Conservation (phyloP, 1,140 invertebrate genomes). For the Lordiphosa mommai region DNA sequence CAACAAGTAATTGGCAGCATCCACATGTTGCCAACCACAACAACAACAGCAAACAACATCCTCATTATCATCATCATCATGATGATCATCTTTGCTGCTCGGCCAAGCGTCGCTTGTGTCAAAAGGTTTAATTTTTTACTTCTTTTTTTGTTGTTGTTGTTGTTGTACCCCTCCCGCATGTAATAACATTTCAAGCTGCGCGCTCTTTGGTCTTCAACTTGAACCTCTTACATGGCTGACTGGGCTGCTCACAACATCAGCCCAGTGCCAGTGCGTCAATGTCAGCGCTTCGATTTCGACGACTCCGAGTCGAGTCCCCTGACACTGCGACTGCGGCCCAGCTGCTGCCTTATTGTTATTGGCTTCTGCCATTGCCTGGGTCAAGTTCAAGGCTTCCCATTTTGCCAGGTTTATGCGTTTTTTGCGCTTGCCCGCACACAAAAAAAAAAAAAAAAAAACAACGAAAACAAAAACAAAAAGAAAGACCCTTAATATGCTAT, state of each 20-base stretch:
- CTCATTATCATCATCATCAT: slow-evolving; percentile 45
- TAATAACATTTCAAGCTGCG: slow-evolving; percentile 71
- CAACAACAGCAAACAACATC: slow-evolving; percentile 32
- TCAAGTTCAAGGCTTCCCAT: slow-evolving; percentile 76
- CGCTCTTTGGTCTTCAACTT: slow-evolving; percentile 62
- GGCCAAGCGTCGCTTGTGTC: slow-evolving; percentile 68
- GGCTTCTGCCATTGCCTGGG: slow-evolving; percentile 40
- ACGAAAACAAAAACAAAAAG: background rate
- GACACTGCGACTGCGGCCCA: slow-evolving; percentile 28
- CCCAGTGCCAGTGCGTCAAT: slow-evolving; percentile 62
- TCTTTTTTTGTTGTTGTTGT: slow-evolving; percentile 17
- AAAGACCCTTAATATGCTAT: no score
- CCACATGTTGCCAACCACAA: slow-evolving; percentile 55
- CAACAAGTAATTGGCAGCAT: slow-evolving; percentile 78
- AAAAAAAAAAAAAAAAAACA: background rate
- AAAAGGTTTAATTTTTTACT: slow-evolving; percentile 71
- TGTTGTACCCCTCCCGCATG: slow-evolving; percentile 35
- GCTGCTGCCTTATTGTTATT: slow-evolving; percentile 19
- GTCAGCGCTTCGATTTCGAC: slow-evolving; percentile 64
- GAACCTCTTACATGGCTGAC: slow-evolving; percentile 65
- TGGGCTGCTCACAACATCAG: slow-evolving; percentile 26
- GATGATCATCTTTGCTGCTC: slow-evolving; percentile 28
- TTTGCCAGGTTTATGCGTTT: slow-evolving; percentile 66
- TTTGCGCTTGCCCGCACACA: slow-evolving; percentile 17
- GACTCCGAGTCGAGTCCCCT: slow-evolving; percentile 52